Base-by-base conservation (phyloP, 2,797 vertebrate genomes). In the Scolopax bukidnonensis region DNA sequence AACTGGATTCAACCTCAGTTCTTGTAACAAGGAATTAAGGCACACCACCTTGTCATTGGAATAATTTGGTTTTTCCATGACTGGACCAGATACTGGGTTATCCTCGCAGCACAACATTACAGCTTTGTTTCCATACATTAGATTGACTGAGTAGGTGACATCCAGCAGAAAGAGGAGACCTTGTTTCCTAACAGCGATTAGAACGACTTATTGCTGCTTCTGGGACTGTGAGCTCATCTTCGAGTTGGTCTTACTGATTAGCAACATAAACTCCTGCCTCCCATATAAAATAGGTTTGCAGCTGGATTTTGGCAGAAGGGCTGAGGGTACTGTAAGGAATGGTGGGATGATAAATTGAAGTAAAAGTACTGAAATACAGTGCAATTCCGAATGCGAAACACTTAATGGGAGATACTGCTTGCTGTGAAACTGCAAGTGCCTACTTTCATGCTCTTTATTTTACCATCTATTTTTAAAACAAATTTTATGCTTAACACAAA, bases 181-280 rank as follows among this genome's bases (percentile, higher is more conserved):
- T 83, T 17, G 33, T 86, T 95, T 87, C 70, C 84, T 88, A 67
- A 84, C 61, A 94, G 51, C 94, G 56, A 80, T 87, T 54, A 79
- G 40, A 91, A 56, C 8, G 92, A 95, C 32, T 83, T 83, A 69
- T 43, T 84, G 33, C 45, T 79, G 79, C 53, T 15, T 63, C 57
- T 91, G 90, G 59, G 77, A 97, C 56, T 70, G 60, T 38, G 54
- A 94, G 64, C 28, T 96, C 70, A 69, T 93, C 67, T 95, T 89
- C 3, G 2, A 33, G 30, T 38, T 78, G 59, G 54, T n/a, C 80
- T 85, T 68, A 80, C 80, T 94, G 95, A 96, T 95, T 91, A 97
- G 36, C 76, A 88, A 63, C 41, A 64, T 69, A 91, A 96, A 88
- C 48, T 96, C 18, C 65, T 71, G 30, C 54, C 61, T 95, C 60